Percentiles rank a stretch among this genome's conserved stretches.
phyloP scores from a whole-genome alignment of 2,888 invertebrate species.

The Ophonus ardosiacus region DNA sequence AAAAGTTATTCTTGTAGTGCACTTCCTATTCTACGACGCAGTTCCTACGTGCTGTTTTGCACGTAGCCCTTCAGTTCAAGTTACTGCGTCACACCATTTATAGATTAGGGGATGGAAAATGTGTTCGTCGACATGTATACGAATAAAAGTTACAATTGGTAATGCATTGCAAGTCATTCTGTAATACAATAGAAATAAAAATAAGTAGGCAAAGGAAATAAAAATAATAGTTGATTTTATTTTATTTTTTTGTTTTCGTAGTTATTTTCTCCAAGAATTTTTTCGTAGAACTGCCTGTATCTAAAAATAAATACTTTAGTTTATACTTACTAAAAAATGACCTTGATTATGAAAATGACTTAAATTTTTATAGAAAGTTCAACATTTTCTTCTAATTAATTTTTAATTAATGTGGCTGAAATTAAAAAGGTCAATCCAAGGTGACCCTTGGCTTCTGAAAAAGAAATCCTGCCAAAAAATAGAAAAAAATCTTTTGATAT shows the following conservation, averaged over 20 bases:
- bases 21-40: not conserved
- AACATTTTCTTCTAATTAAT: not conserved
- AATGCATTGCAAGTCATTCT: not conserved
- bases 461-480: not conserved
- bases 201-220: not conserved
- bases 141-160: too few species aligned
- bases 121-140: too few species aligned
- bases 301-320: not conserved
- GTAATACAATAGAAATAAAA: not conserved
- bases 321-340: not conserved
- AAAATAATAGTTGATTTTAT: not conserved
- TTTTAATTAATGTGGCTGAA: not conserved
- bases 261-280: not conserved
- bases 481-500: not conserved
- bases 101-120: not conserved
- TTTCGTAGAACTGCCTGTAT: not conserved
- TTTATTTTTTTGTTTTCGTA: not conserved
- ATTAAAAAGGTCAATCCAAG: not conserved
- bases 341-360: not conserved
- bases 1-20: not conserved
- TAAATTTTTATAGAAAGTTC: not conserved
- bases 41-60: not conserved
- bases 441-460: not conserved
- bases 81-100: not conserved
- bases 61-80: not conserved